phyloP scores from a whole-genome alignment of 2,888 invertebrate genomes.

The Thysanoteuthis rhombus region DNA sequence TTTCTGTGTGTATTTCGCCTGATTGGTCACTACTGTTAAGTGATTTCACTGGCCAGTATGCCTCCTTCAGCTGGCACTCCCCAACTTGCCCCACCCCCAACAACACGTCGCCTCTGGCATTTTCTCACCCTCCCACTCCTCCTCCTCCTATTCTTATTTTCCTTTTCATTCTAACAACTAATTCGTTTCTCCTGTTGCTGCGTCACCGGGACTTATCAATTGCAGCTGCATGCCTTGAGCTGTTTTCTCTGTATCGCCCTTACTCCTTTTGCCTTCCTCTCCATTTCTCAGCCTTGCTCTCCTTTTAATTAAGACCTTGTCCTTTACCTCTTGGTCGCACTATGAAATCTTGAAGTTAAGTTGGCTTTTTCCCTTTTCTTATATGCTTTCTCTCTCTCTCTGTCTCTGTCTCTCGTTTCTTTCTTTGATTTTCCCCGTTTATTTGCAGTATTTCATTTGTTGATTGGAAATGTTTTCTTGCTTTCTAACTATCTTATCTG shows the following conservation, averaged over 20 bases:
- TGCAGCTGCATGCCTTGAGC: background rate
- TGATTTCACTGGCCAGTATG: background rate
- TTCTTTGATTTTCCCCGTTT: background rate
- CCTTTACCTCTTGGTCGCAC: background rate
- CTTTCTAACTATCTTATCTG: background rate
- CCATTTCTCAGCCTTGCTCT: background rate
- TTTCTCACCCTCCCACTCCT: background rate
- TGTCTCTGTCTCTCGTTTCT: background rate
- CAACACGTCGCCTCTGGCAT: background rate
- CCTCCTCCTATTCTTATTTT: background rate
- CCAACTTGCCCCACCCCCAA: fast-evolving
- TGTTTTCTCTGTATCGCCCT: background rate
- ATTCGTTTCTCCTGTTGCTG: background rate
- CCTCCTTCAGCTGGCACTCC: background rate
- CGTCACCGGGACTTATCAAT: background rate
- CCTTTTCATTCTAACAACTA: background rate
- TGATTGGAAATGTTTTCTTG: no score
- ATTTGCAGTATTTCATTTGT: background rate
- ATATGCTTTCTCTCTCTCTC: background rate
- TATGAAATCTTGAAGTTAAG: background rate
- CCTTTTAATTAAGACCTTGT: background rate
- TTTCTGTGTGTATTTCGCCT: background rate
- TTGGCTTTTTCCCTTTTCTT: background rate
- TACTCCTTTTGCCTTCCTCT: background rate
- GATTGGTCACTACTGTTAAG: background rate